Percentiles rank a stretch among this genome's conserved stretches.
Evolutionary conservation across 2,797 vertebrate species (phyloP).

Genomic region (Falco naumanni): DNA sequence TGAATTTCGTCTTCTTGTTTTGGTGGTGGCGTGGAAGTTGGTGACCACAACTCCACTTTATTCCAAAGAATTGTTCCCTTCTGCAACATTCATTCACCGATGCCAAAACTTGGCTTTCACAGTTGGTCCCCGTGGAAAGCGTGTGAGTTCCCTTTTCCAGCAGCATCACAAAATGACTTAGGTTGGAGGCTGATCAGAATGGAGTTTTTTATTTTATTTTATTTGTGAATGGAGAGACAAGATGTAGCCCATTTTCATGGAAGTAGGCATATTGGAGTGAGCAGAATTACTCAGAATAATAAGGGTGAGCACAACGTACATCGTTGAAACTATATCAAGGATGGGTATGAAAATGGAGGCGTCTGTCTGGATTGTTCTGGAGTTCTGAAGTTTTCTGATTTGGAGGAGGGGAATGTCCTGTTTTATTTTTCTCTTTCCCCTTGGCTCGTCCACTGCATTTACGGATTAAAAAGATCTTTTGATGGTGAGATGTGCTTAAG

Average conservation of each 20-base stretch:
- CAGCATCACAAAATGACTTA: neutral
- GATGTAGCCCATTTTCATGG: neutral
- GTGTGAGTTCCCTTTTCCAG: neutral
- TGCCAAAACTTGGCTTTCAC: conserved; percentile 4
- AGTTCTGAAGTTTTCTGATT: neutral
- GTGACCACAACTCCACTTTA: neutral
- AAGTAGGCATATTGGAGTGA: neutral
- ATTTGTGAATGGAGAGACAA: neutral
- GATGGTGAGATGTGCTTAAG: neutral
- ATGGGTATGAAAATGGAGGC: neutral
- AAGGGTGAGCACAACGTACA: neutral
- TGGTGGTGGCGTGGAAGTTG: neutral
- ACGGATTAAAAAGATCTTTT: neutral
- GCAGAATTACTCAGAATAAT: neutral
- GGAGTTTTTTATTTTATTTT: neutral
- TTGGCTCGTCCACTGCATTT: neutral
- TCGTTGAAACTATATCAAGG: neutral
- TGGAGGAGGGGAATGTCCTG: neutral
- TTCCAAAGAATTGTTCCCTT: neutral
- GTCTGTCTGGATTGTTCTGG: neutral
- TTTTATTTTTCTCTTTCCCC: neutral
- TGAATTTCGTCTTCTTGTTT: neutral
- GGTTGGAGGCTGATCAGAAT: neutral
- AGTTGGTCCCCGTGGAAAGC: neutral
- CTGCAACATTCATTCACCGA: neutral